These are phyloP conservation scores for Muricea muricata DNA, from an alignment of 92 coral and sea anemone species.

Conservation along the genomic window DNA sequence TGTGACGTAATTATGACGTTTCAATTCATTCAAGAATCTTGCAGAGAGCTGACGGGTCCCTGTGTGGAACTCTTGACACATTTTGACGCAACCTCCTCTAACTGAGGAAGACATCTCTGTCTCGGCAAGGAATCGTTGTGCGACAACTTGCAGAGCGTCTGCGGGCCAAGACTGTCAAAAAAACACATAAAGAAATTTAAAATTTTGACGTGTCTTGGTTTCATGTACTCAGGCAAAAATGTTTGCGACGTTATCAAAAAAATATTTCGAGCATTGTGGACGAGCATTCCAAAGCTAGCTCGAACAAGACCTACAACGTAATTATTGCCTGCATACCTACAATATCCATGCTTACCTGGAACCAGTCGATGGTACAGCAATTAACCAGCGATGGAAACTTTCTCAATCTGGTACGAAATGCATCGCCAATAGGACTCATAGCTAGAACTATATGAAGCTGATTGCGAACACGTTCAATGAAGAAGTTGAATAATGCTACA, in stretches of 20 bases:
- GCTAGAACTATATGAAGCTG: constrained; percentile 98
- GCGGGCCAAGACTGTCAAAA: constrained; percentile 92
- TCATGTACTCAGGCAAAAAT: too few species aligned
- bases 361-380: constrained; percentile 99
- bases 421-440: constrained; percentile 99
- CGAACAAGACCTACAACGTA: background rate
- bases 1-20: constrained; percentile 98
- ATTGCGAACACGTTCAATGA: constrained; percentile 95
- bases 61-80: constrained; percentile 96
- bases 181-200: too few species aligned
- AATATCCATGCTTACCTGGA: constrained; percentile 79
- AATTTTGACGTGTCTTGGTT: too few species aligned
- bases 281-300: background rate
- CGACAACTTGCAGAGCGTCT: constrained; percentile 96
- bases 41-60: constrained; percentile 86
- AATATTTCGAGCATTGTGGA: too few species aligned
- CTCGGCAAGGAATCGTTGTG: constrained; percentile 93
- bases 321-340: too few species aligned
- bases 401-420: constrained; percentile 93
- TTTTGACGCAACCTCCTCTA: constrained; percentile 85
- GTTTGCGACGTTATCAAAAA: too few species aligned
- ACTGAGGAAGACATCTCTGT: constrained; percentile 83
- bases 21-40: constrained; percentile 82
- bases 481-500: constrained; percentile 95
- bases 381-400: constrained; percentile 98